Evolutionary conservation across 1,140 invertebrate genomes (phyloP), one percentile per base, ranked within the genome.

Genomic region (Drosophila suzukii): DNA sequence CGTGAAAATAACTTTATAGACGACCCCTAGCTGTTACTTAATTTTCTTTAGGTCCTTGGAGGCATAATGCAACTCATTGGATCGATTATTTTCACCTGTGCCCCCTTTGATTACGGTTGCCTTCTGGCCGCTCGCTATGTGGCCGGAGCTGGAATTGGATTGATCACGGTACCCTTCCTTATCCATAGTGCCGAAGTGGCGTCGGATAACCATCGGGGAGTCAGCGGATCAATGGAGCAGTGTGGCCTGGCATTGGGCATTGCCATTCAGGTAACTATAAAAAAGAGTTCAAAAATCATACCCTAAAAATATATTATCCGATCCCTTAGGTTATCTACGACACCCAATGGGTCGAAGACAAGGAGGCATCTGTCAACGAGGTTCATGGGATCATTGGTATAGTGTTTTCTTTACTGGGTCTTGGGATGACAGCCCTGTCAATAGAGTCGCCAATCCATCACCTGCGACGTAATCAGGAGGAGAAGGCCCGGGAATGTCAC

Each of bases 121-220:
- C 34, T 91, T 4, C 38, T 88, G 12, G 83, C 83, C 20, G 83
- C 80, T 6, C 80, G 88, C 4, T 91, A 88, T 20, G 56, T 91
- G 12, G 76, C 78, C 12, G 88, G 88, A 10, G 70, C 83, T 8
- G 88, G 67, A 6, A 83, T 88, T 13, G 88, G 88, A 0, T 36
- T 91, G 2, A 68, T 76, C 5, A 84, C 80, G 0, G 54, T 91
- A 6, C 61, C 83, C 0, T 91, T 81, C 12, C 53, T 91, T 2
- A 74, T 88, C 15, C 77, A 91, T 39, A 81, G 74, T 43, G 67
- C 77, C 13, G 88, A 91, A 44, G 75, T 91, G 38, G 63, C 82
- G 0, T 38, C 72, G 2, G 54, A 51, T 3, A 43, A 57, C 1
- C 38, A 63, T n/a, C 88, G 88, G 4, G 83, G 88, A 1, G 54